Base-by-base conservation (phyloP, 37 sponge, comb jelly and placozoan species). In the Halisarca cf. caerulea region DNA sequence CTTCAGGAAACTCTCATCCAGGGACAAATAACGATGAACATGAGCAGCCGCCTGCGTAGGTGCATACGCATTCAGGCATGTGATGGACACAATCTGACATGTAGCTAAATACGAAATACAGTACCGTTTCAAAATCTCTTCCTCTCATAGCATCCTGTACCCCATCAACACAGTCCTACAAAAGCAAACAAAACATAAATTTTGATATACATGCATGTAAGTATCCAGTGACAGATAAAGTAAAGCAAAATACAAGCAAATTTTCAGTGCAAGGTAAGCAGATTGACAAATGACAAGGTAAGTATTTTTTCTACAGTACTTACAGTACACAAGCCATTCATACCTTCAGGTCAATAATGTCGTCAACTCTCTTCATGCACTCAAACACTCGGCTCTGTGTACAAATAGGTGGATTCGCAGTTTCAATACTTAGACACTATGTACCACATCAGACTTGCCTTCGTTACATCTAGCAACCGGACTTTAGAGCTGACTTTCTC, bases 401-500 rank as follows among this genome's bases (percentile, higher is more conserved):
- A 66, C 5, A 7, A 32, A 45, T 33, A 73, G 23, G 44, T 32
- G 1, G 15, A 83, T 4, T 7, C 40, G 6, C 45, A 23, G 0
- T 15, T 15, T 82, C 60, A 44, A 81, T n/a, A 24, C 59, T 8
- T 7, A 62, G 25, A 20, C 64, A 62, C 64, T 15, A 15, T 15
- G 30, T 62, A 30, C 6, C 58, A 24, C 11, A 66, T 17, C 20
- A 25, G 28, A 39, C 59, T 8, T 62, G 90, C 96, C 93, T 96
- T 96, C 11, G 96, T 94, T 24, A 85, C 59, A 66, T 96, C 96
- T 51, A 96, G 59, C 8, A 86, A 47, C 14, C 85, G 61, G 40
- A 96, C 96, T 80, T 96, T 96, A 36, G 91, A 80, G 73, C 96
- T 93, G n/a, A 96, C 94, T 25, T 84, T 84, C 57, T 96, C 94